Conservation (phyloP, 2,797 vertebrate species). For the Columba guinea region DNA sequence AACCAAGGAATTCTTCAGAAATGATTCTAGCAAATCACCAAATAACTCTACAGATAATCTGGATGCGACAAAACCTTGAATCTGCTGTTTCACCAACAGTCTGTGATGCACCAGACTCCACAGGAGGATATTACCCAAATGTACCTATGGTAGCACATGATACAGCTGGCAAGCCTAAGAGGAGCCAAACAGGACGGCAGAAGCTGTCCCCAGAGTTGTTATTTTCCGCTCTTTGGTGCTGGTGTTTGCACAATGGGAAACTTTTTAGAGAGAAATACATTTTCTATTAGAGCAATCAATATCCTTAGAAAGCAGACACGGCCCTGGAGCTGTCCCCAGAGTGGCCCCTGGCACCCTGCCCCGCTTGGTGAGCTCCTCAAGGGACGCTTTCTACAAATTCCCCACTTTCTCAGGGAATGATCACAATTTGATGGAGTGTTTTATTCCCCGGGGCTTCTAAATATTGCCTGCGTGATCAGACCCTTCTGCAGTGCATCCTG, state of each 20-base stretch:
- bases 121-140: not conserved
- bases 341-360: not conserved
- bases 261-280: not conserved
- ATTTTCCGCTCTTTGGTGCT: not conserved
- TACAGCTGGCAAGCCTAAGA: not conserved
- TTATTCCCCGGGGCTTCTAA: not conserved
- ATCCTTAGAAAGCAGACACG: not conserved
- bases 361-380: not conserved
- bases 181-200: not conserved
- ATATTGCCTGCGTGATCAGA: not conserved
- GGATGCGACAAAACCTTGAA: not conserved
- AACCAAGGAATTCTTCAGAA: not conserved
- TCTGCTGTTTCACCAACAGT: not conserved
- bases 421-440: not conserved
- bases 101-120: rapidly evolving
- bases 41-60: not conserved
- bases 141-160: not conserved
- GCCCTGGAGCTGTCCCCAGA: not conserved
- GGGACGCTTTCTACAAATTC: not conserved
- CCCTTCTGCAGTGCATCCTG: not conserved
- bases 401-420: not conserved
- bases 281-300: not conserved
- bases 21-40: not conserved
- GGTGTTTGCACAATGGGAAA: not conserved
- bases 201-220: not conserved